Base-by-base conservation (phyloP, 2,888 invertebrate species). In the Sphecodes monilicornis region DNA sequence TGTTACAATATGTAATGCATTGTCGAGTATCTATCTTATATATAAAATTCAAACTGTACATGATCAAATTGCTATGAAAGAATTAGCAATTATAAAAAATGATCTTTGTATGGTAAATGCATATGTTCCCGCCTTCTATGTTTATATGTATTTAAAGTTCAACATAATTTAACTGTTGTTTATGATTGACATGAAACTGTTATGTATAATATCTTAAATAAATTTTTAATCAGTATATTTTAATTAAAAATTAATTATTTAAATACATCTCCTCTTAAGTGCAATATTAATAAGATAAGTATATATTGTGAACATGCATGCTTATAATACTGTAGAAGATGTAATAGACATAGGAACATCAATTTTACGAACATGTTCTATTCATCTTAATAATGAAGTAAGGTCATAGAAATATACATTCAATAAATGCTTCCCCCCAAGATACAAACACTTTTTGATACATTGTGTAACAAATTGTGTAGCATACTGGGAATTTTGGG, bases 211-310 rank as follows among this genome's bases (percentile, higher is more conserved):
- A 41, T 39, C 50, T n/a, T 32, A 16, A 73, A 74, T 32, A 74
- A 78, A 68, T 68, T 68, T 68, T 36, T 68, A n/a, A 39, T 68
- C 39, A n/a, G 13, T 68, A 66, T 66, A 36, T 39, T n/a, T 39
- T 26, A 11, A 36, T 68, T 68, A 22, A 68, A 68, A 68, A 39
- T 11, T 22, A 68, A 68, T 68, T 68, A 68, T 68, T 68, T 68
- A 39, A 68, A 39, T 68, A 68, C 68, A 68, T 39, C 22, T 68
- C 68, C 68, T 68, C 5, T 22, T 70, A 60, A 64, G 26, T 39
- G 50, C 64, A 74, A 78, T 46, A 39, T 57, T 54, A 70, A 36
- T 57, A 78, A 68, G 46, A n/a, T 41, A 75, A 78, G 64, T 78
- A 66, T 78, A 72, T 41, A 78, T 81, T 66, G 11, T 16, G n/a